Conservation (phyloP, 2,797 vertebrate genomes). For the Cirrhinus molitorella region DNA sequence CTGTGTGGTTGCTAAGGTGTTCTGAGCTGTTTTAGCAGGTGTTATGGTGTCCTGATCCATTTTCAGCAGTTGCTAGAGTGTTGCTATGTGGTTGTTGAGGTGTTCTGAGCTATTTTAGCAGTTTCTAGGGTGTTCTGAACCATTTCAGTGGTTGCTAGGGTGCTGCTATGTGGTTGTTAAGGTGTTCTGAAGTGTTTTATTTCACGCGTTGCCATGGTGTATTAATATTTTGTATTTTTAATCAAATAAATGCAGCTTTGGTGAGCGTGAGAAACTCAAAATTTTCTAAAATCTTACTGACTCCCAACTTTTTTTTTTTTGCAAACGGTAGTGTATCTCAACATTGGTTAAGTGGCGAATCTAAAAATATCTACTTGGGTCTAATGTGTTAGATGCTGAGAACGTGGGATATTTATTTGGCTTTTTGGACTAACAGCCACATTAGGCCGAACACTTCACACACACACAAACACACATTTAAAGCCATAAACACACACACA, state of each 20-base stretch:
- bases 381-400: not conserved
- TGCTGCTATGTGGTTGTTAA: not conserved
- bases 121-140: too few relatives aligned
- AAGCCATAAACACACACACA: conserved; percentile 19
- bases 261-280: not conserved
- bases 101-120: not conserved
- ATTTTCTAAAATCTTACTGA: not conserved
- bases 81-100: too few relatives aligned
- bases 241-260: not conserved
- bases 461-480: conserved; percentile 22
- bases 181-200: too few relatives aligned
- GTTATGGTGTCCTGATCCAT: too few relatives aligned
- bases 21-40: too few relatives aligned
- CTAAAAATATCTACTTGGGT: conserved; percentile 33
- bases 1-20: not conserved
- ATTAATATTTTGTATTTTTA: too few relatives aligned
- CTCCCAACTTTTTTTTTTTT: not conserved
- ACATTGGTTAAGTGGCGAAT: not conserved
- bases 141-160: too few relatives aligned
- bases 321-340: not conserved
- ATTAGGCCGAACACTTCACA: conserved; percentile 9
- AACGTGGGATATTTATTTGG: conserved; percentile 18
- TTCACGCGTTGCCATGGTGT: too few relatives aligned
- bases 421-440: conserved; percentile 8
- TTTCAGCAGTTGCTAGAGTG: not conserved